Conservation (phyloP, 1,140 invertebrate species). For the Temnothorax longispinosus region DNA sequence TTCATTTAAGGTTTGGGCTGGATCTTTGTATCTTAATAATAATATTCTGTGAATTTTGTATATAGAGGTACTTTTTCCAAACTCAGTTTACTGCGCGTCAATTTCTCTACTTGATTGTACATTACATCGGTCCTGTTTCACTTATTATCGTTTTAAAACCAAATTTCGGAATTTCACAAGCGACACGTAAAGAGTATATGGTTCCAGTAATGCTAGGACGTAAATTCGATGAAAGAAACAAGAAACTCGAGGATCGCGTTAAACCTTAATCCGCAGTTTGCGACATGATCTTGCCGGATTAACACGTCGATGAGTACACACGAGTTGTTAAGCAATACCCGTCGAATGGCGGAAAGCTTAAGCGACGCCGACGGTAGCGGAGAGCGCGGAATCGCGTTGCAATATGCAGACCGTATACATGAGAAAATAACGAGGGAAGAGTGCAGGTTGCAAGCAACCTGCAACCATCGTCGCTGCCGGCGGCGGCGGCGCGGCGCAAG, state of each 20-base stretch:
- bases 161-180: neutral
- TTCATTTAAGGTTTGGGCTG: too few species aligned
- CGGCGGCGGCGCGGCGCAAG: conserved; percentile 33
- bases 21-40: too few species aligned
- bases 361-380: conserved; percentile 32
- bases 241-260: neutral
- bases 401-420: conserved; percentile 70
- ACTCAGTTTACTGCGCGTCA: too few species aligned
- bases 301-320: conserved; percentile 70
- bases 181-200: neutral
- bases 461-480: conserved; percentile 72
- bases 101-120: too few species aligned
- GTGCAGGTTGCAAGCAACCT: conserved; percentile 53
- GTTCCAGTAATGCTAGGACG: neutral
- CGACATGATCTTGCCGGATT: conserved; percentile 64
- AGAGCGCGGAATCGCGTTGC: conserved; percentile 54
- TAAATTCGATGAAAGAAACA: neutral
- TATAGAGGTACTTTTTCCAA: too few species aligned
- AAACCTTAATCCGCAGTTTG: neutral
- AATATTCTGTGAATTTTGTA: too few species aligned
- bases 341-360: conserved; percentile 50
- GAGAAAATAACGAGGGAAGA: conserved; percentile 79
- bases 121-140: too few species aligned
- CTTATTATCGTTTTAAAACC: neutral
- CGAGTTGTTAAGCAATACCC: conserved; percentile 66